A percentile compares a stretch with the other conserved stretches of the same genome.
Conservation (phyloP, 1,140 invertebrate genomes). For the Drosophila takahashii region DNA sequence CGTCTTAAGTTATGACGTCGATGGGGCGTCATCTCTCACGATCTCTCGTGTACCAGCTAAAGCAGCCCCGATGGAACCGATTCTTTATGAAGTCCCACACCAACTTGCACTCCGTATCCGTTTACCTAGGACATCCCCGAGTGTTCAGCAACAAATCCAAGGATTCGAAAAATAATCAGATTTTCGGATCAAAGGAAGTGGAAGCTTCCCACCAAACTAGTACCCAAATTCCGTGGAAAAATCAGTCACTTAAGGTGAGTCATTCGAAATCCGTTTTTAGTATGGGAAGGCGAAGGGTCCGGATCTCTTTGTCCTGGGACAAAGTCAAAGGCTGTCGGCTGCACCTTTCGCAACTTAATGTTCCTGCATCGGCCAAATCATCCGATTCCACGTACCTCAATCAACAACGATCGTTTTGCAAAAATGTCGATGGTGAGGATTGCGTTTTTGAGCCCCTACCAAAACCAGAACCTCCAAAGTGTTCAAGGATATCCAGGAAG, state of each 20-base stretch:
- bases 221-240: neutral
- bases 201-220: neutral
- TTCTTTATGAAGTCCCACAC: neutral
- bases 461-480: neutral
- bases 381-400: neutral
- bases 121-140: neutral
- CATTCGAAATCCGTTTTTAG: neutral
- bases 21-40: neutral
- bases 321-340: neutral
- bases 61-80: constrained; percentile 10
- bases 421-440: neutral
- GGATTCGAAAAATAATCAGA: neutral
- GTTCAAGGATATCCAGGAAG: constrained; percentile 9
- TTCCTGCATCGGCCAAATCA: neutral
- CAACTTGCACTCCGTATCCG: neutral
- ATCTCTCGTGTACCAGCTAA: neutral
- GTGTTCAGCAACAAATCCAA: neutral
- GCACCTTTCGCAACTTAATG: neutral
- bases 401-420: constrained; percentile 4
- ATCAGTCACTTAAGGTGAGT: neutral
- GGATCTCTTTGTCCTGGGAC: neutral
- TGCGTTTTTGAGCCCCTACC: neutral
- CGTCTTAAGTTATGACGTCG: neutral
- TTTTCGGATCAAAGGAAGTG: neutral
- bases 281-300: neutral